Base-by-base conservation (phyloP, 2,888 invertebrate species). In the Leptarthrus brevirostris region DNA sequence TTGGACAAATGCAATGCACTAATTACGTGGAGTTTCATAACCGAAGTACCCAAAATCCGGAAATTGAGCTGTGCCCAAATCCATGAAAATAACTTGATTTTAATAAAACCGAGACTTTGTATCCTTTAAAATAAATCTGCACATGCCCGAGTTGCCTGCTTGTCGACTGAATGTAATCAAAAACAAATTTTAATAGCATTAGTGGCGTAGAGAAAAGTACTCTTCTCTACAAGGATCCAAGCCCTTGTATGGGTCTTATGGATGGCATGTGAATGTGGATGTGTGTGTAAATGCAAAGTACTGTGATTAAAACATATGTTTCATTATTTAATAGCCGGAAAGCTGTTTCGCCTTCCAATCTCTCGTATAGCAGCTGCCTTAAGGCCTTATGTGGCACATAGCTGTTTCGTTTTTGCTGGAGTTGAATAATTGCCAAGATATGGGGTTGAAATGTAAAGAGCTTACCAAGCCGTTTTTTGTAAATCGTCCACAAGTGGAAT, bases 161-260 rank as follows among this genome's bases (percentile, higher is more conserved):
- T 54, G 54, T 54, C 54, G 54, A 26, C 54, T 30, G 30, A n/a
- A 16, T 61, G 40, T 61, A 61, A 61, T 61, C 58, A 61, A 61
- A 61, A 61, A 61, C 36, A 61, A 61, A 61, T 61, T 61, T 61
- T 61, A 61, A 61, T 61, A 36, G 58, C 58, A 61, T 61, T 61
- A 61, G 58, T 61, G 20, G 34, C 18, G 36, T 2, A 36, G 22
- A 61, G n/a, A 36, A 61, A 36, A 61, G 36, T 36, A 20, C 10
- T 10, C 22, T 26, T 6, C 40, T n/a, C 8, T n/a, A 40, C 40
- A 40, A n/a, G n/a, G 40, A 40, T 40, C 3, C 40, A 40, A 40
- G n/a, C 8, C 16, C 18, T 10, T 53, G 53, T 18, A 18, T 5
- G n/a, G n/a, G n/a, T n/a, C n/a, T n/a, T n/a, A n/a, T n/a, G n/a